Evolutionary conservation across 2,888 invertebrate species (phyloP).

Genomic region (Melinopterus prodromus): DNA sequence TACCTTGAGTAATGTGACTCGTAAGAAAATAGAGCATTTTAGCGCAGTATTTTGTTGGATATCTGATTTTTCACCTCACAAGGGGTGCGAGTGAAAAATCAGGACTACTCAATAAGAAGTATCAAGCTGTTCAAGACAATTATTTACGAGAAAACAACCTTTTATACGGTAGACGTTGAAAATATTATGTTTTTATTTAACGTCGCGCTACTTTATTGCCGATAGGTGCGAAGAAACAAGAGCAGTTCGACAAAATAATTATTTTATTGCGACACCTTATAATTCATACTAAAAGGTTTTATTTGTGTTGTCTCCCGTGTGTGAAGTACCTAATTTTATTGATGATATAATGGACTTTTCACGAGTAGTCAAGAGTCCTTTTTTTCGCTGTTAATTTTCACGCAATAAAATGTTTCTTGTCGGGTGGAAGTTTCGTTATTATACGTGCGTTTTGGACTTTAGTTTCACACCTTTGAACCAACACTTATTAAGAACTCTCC

Average conservation of each 20-base stretch:
- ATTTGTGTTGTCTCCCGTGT: not conserved
- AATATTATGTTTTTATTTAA: not conserved
- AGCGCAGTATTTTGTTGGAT: not conserved
- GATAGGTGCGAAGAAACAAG: not conserved
- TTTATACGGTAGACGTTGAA: not conserved
- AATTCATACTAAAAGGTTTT: constrained; percentile 4
- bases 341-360: constrained; percentile 4
- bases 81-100: not conserved
- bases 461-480: not conserved
- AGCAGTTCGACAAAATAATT: not conserved
- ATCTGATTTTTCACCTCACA: not conserved
- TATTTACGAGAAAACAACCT: not conserved
- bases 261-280: not conserved
- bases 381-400: not conserved
- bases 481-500: no score
- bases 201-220: not conserved
- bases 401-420: not conserved
- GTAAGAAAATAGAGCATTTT: no score
- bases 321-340: not conserved
- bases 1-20: no score
- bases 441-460: not conserved
- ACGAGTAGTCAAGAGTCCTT: not conserved
- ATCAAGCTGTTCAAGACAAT: not conserved
- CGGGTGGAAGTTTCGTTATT: not conserved
- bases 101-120: not conserved